phyloP scores from a whole-genome alignment of 2,797 vertebrate genomes.

The Saguinus oedipus region DNA sequence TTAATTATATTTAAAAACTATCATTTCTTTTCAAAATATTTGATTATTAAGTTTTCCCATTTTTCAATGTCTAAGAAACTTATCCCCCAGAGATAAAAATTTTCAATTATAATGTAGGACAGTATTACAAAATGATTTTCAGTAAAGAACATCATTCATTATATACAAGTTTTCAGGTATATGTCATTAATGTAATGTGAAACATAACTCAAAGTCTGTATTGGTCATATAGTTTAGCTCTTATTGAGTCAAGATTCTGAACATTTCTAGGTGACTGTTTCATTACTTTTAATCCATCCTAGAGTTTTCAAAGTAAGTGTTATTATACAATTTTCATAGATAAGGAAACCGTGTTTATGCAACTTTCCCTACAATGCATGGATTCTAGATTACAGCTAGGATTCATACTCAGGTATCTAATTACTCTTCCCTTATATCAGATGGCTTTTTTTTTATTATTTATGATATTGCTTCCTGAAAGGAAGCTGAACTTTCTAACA shows the following conservation, averaged over 20 bases:
- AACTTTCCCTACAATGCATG: not conserved
- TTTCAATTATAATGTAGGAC: not conserved
- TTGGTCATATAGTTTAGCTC: not conserved
- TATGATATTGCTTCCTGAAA: not conserved
- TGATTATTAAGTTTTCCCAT: not conserved
- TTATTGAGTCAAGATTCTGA: not conserved
- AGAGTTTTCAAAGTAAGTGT: not conserved
- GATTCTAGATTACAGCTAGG: not conserved
- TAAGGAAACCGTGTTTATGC: not conserved
- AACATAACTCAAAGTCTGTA: not conserved
- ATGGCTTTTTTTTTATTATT: not conserved
- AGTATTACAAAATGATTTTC: not conserved
- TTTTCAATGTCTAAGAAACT: not conserved
- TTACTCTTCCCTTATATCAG: not conserved
- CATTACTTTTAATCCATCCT: not conserved
- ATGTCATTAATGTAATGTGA: not conserved
- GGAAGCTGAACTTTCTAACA: not conserved
- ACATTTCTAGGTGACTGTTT: not conserved
- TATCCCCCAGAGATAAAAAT: not conserved
- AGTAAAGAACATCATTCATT: not conserved
- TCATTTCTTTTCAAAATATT: not conserved
- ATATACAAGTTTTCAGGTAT: not conserved
- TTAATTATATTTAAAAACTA: not conserved
- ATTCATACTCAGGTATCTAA: not conserved
- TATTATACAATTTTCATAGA: not conserved